These are phyloP conservation scores for Leptopilina drosophilae DNA, from an alignment of 2,888 invertebrate species.

Conservation along the genomic window DNA sequence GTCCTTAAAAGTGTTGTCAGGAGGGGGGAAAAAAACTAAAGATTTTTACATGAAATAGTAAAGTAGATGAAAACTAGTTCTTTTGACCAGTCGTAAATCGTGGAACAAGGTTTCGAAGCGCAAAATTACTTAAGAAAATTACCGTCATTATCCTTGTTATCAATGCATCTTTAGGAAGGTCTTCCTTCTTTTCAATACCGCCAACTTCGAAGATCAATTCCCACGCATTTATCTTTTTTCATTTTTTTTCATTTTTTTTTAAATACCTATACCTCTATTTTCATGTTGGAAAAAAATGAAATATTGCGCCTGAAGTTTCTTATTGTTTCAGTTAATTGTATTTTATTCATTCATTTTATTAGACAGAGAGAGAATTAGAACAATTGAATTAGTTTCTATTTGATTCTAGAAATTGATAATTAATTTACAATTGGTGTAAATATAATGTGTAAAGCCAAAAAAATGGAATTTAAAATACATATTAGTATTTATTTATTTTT, in stretches of 20 bases:
- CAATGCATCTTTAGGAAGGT: slow-evolving; percentile 32
- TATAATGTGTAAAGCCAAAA: no score
- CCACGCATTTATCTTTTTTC: slow-evolving; percentile 26
- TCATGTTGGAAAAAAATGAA: slow-evolving; percentile 12
- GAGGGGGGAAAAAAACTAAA: no score
- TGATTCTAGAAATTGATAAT: no score
- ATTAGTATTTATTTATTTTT: no score
- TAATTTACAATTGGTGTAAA: no score
- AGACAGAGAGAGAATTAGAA: neutral
- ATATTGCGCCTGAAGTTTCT: neutral
- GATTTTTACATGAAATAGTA: slow-evolving; percentile 9
- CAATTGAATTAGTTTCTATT: neutral
- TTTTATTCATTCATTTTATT: slow-evolving; percentile 1
- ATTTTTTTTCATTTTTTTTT: neutral
- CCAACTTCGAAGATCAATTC: slow-evolving; percentile 17
- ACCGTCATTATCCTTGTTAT: slow-evolving; percentile 35
- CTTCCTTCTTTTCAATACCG: slow-evolving; percentile 25
- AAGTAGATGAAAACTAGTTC: slow-evolving; percentile 29
- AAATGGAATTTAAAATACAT: no score
- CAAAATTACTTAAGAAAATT: slow-evolving; percentile 40
- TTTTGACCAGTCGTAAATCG: slow-evolving; percentile 25
- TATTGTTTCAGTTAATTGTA: slow-evolving; percentile 7
- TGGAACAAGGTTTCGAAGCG: slow-evolving; percentile 20
- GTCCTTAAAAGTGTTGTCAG: no score
- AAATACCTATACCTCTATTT: slow-evolving; percentile 4